Conservation (phyloP, 2,797 vertebrate genomes). For the Mycteria americana region DNA sequence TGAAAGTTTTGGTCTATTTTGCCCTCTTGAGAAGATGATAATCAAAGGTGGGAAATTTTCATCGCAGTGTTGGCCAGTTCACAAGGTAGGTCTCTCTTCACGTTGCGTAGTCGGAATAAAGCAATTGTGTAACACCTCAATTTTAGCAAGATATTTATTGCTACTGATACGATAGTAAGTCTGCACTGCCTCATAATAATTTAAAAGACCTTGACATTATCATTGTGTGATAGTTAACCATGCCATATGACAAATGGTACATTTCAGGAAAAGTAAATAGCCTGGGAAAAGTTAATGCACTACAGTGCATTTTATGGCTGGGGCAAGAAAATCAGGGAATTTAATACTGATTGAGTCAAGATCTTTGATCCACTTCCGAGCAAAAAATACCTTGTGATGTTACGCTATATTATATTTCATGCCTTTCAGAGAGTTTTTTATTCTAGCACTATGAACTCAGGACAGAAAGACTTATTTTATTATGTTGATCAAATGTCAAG, state of each 20-base stretch:
- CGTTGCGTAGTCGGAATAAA: not conserved
- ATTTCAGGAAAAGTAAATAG: slow-evolving; percentile 26
- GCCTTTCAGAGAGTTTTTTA: not conserved
- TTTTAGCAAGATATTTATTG: slow-evolving; percentile 59
- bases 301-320: not conserved
- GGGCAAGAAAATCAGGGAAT: slow-evolving; percentile 39
- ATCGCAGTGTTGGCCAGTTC: not conserved
- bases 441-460: not conserved
- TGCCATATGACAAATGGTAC: slow-evolving; percentile 3
- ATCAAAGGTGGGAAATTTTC: not conserved
- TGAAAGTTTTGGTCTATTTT: not conserved
- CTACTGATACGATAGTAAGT: slow-evolving; percentile 54
- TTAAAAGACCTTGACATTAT: slow-evolving; percentile 60
- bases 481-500: not conserved
- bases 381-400: not conserved
- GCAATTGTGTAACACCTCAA: slow-evolving; percentile 29
- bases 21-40: not conserved
- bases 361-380: not conserved
- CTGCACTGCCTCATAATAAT: not conserved
- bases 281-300: not conserved
- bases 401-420: not conserved
- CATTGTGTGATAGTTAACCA: slow-evolving; percentile 34
- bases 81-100: not conserved
- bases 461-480: not conserved
- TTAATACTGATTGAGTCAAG: not conserved